Evolutionary conservation across 2,113 vertebrate species (phyloP).

Genomic region (Scomber colias): DNA sequence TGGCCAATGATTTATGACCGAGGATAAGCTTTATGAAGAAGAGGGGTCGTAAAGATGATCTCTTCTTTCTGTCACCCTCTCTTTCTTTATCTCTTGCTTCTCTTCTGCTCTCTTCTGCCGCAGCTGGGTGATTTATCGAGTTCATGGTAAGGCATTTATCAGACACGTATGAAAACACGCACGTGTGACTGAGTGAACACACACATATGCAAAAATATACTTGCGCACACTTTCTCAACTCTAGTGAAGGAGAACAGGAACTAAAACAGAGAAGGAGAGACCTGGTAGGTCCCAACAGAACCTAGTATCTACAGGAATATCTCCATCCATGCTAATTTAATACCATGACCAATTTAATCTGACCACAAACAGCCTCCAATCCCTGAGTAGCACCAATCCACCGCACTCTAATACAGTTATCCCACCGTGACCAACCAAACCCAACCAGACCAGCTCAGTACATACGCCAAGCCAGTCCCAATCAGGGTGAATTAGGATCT

Average conservation of each 20-base stretch:
- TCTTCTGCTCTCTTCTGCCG: slow-evolving; percentile 26
- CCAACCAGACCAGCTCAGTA: slow-evolving; percentile 53
- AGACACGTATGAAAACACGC: slow-evolving; percentile 52
- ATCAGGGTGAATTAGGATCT: slow-evolving; percentile 66
- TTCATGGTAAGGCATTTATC: slow-evolving; percentile 69
- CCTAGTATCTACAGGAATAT: slow-evolving; percentile 42
- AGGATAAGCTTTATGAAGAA: slow-evolving; percentile 73
- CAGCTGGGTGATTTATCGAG: slow-evolving; percentile 71
- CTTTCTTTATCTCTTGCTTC: slow-evolving; percentile 59
- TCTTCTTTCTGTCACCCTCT: slow-evolving; percentile 71
- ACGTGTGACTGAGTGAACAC: slow-evolving; percentile 35
- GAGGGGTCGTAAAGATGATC: slow-evolving; percentile 73
- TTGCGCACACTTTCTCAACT: not conserved
- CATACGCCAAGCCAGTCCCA: slow-evolving; percentile 61
- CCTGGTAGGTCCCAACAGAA: slow-evolving; percentile 11
- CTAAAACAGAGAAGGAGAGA: slow-evolving; percentile 21
- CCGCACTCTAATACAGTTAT: slow-evolving; percentile 62
- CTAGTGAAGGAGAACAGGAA: slow-evolving; percentile 14
- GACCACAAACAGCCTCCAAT: slow-evolving; percentile 59
- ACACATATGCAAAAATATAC: slow-evolving; percentile 29
- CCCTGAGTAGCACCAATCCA: slow-evolving; percentile 35
- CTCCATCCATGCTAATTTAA: slow-evolving; percentile 59
- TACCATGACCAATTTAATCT: slow-evolving; percentile 62
- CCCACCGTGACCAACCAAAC: slow-evolving; percentile 64
- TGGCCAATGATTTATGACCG: slow-evolving; percentile 75